Evolutionary conservation across 2,797 vertebrate species (phyloP).

Genomic region (Poecilia wingei): DNA sequence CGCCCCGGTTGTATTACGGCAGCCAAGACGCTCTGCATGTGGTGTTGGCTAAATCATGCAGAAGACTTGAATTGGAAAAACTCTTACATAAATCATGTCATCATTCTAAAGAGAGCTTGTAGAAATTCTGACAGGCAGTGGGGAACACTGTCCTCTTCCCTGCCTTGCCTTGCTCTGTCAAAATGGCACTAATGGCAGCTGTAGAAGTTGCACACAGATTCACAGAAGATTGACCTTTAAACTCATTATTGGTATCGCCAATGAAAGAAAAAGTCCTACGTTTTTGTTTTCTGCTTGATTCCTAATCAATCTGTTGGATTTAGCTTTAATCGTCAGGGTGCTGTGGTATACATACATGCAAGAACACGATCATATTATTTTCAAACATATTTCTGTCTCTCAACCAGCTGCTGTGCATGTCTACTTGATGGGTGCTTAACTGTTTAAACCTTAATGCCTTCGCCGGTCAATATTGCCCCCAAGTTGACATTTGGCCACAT

Average conservation of each 20-base stretch:
- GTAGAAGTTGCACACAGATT: not conserved
- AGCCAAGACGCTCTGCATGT: not conserved
- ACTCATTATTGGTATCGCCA: not conserved
- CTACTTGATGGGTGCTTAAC: not conserved
- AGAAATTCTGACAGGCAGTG: not conserved
- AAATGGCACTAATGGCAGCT: not conserved
- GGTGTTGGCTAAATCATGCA: not conserved
- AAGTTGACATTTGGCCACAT: not conserved
- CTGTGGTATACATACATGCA: not conserved
- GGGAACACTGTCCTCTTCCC: not conserved
- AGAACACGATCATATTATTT: not conserved
- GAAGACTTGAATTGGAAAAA: not conserved
- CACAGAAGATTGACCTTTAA: not conserved
- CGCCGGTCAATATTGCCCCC: not conserved
- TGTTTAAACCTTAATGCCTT: constrained; percentile 5
- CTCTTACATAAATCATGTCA: not conserved
- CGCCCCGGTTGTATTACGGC: not conserved
- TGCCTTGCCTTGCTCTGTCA: not conserved
- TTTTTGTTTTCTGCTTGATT: not conserved
- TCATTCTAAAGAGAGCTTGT: not conserved
- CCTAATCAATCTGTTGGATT: not conserved
- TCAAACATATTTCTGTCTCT: not conserved
- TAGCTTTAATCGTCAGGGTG: not conserved
- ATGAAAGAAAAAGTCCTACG: not conserved
- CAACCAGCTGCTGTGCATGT: not conserved